Conservation (phyloP, 1,140 invertebrate species). For the Calliphora vicina region DNA sequence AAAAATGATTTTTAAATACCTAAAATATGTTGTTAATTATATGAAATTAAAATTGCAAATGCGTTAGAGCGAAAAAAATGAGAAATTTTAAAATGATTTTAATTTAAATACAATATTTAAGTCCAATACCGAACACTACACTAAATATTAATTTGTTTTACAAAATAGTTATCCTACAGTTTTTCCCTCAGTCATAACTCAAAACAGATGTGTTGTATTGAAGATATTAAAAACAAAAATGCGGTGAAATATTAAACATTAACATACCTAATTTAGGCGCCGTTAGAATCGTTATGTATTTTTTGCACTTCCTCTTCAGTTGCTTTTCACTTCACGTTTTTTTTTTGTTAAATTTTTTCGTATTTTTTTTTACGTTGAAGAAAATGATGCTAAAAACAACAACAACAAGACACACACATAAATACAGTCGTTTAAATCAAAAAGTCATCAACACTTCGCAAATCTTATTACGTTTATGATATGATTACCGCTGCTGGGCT, state of each 20-base stretch:
- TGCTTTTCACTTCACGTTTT: background rate
- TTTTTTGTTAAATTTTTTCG: background rate
- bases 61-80: no score
- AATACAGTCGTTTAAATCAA: background rate
- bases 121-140: no score
- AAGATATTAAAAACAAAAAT: no score
- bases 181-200: no score
- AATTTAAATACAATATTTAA: no score
- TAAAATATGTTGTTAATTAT: no score
- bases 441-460: constrained; percentile 28
- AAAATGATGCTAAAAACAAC: background rate
- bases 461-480: constrained; percentile 26
- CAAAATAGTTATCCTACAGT: no score
- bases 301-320: background rate
- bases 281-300: background rate
- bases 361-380: background rate
- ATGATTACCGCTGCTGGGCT: background rate
- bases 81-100: no score
- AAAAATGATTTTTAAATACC: no score
- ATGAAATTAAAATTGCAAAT: no score
- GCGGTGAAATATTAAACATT: background rate
- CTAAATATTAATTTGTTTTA: no score
- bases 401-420: background rate
- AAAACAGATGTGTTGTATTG: no score
- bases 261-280: background rate